Percentiles rank a stretch among this genome's conserved stretches.
These are phyloP conservation scores for Drosophila navojoa DNA, from an alignment of 1,140 invertebrate species.

Conservation along the genomic window DNA sequence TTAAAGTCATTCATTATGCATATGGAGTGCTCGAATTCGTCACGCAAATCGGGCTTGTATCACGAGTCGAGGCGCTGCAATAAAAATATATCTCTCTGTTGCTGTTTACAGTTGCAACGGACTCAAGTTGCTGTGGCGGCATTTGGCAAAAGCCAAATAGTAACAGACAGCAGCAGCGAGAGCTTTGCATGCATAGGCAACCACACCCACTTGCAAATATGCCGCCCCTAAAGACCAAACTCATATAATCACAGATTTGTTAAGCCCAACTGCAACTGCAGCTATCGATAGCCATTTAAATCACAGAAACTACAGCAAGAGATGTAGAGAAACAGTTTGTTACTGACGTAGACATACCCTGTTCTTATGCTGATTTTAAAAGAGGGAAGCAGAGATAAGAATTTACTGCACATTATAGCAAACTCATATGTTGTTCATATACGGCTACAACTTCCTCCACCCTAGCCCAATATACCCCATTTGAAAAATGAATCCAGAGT, in stretches of 20 bases:
- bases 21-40: constrained; percentile 22
- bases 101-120: constrained; percentile 35
- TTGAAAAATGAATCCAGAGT: neutral
- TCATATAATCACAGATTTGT: constrained; percentile 42
- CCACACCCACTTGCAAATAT: neutral
- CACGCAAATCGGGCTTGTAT: constrained; percentile 50
- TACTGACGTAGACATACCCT: neutral
- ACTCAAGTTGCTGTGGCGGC: constrained; percentile 30
- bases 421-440: too few relatives aligned
- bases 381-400: too few relatives aligned
- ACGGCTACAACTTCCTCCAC: too few relatives aligned
- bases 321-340: neutral
- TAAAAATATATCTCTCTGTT: neutral
- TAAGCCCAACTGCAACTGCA: constrained; percentile 10
- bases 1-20: constrained; percentile 56
- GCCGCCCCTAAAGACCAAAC: neutral
- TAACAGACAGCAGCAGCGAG: neutral
- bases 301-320: constrained; percentile 42
- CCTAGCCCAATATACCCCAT: neutral
- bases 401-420: too few relatives aligned
- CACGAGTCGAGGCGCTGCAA: neutral
- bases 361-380: neutral
- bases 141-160: constrained; percentile 26
- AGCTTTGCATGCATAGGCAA: constrained; percentile 17
- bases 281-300: constrained; percentile 66